Conservation (phyloP, 2,113 vertebrate species). For the Ceratotherium simum region DNA sequence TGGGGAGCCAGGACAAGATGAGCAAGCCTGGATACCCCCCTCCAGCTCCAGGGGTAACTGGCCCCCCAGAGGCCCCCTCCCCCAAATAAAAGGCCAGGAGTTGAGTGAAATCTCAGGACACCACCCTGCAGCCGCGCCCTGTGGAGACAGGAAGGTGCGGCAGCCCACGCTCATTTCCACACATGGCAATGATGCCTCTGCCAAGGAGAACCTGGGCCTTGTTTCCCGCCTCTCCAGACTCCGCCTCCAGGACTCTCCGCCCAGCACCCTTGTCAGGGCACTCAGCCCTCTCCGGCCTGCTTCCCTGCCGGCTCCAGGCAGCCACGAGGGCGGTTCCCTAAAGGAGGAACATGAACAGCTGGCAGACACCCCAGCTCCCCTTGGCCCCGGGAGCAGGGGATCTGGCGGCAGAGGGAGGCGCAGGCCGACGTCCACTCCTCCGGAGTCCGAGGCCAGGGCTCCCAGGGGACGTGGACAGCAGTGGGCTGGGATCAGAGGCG, state of each 20-base stretch:
- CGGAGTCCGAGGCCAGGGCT: neutral
- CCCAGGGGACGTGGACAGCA: too few relatives aligned
- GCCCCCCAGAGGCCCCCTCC: neutral
- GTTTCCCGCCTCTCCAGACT: neutral
- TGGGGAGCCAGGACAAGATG: neutral
- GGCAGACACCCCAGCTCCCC: too few relatives aligned
- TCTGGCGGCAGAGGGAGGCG: neutral
- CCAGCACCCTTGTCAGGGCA: neutral
- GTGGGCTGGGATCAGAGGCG: too few relatives aligned
- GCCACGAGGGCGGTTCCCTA: neutral
- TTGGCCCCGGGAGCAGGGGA: neutral
- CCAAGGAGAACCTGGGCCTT: neutral
- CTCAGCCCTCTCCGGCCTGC: neutral
- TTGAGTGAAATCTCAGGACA: neutral
- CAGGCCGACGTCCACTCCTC: neutral
- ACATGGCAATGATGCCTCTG: neutral
- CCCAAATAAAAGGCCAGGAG: neutral
- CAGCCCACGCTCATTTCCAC: neutral
- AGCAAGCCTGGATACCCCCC: neutral
- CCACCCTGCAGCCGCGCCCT: neutral
- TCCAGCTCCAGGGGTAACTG: neutral
- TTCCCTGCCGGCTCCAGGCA: neutral
- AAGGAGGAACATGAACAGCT: neutral
- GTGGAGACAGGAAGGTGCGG: neutral
- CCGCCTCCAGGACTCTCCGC: neutral